phyloP scores from a whole-genome alignment of 1,140 invertebrate species.

The Luehdorfia chinensis region DNA sequence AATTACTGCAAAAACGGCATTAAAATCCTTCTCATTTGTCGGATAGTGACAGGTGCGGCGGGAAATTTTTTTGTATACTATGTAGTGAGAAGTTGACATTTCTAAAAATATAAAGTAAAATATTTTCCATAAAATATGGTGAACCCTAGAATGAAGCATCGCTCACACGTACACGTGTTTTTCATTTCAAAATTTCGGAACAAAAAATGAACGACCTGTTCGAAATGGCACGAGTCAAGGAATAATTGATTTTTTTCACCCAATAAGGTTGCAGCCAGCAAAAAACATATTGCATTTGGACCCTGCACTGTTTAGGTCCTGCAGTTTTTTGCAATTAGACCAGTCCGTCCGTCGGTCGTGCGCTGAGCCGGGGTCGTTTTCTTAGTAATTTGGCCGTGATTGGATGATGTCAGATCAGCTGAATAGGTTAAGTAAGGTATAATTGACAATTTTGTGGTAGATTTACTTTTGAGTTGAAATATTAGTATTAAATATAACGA shows the following conservation, averaged over 20 bases:
- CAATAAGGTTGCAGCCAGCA: constrained; percentile 32
- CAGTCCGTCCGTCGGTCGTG: constrained; percentile 3
- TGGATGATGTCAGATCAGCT: constrained; percentile 43
- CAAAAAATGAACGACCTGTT: constrained; percentile 22
- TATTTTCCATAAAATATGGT: no score
- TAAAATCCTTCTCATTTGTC: no score
- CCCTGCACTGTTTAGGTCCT: constrained; percentile 21
- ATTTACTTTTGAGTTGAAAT: no score
- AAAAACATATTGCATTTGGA: constrained; percentile 48
- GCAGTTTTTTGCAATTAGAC: constrained; percentile 44
- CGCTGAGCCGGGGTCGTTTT: constrained; percentile 28
- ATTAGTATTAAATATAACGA: no score
- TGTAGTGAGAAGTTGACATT: no score
- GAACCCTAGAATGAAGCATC: no score
- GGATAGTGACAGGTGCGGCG: no score
- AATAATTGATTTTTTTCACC: constrained; percentile 55
- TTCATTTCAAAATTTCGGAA: constrained; percentile 27
- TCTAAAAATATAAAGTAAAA: no score
- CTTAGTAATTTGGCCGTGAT: constrained; percentile 45
- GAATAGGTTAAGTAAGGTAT: constrained; percentile 35
- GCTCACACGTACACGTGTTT: no score
- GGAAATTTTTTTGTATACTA: no score
- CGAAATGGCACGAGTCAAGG: constrained; percentile 42
- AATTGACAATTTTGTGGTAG: constrained; percentile 29
- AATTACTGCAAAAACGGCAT: no score